Evolutionary conservation across 2,113 vertebrate species (phyloP), one percentile per base, ranked within the genome.

Genomic region (Cyanocitta stelleri): DNA sequence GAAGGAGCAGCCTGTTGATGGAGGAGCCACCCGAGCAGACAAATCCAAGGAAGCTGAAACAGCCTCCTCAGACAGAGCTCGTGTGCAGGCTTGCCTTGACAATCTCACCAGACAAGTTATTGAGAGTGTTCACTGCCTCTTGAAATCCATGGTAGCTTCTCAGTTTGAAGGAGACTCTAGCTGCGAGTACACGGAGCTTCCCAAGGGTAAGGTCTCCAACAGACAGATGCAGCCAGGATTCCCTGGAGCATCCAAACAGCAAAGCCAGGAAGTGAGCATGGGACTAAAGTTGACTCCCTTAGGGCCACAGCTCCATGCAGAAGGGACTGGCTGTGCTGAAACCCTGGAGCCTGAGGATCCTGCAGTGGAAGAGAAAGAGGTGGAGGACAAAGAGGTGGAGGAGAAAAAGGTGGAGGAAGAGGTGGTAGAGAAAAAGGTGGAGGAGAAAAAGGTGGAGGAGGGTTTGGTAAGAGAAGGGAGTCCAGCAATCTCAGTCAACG

Each of bases 21-120:
- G 51, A 56, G 6, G 5, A 56, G 13, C 8, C 41, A 33, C n/a
- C 51, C 41, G 3, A 67, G 21, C 39, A 6, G 41, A 32, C 13
- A 62, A 11, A 76, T 39, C 52, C 52, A 33, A 33, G 43, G 29
- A 59, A 41, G 54, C 35, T 41, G 64, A 6, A 69, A 29, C 9
- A 41, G 43, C n/a, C 19, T 10, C 9, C 4, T 48, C 27, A 24
- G 15, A 46, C 44, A 39, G 27, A 41, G 14, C 24, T 4, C 7
- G 4, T 21, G 2, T 64, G 43, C 48, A 29, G 0, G 3, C 39
- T 54, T 13, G 1, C 5, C 76, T 64, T 41, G 76, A 78, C 18
- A 3, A 54, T 4, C 59, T 64, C 61, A 78, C 17, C 21, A 35
- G 4, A 5, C 35, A 71, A 23, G 55, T 59, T 59, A 24, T 59